phyloP scores from a whole-genome alignment of 2,113 vertebrate genomes.

The Trachemys scripta region DNA sequence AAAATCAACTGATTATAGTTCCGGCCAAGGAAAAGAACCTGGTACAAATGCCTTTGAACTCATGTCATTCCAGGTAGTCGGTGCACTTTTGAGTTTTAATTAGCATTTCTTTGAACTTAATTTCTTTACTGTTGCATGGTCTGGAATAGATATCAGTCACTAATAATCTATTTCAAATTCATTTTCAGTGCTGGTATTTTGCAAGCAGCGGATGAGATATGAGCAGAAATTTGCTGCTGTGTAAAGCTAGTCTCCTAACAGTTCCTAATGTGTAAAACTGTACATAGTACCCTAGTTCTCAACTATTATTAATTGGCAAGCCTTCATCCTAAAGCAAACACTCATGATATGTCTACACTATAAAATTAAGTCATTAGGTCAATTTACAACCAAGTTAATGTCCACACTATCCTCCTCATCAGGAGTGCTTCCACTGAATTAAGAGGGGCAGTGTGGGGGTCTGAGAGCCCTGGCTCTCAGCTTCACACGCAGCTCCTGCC shows the following conservation, averaged over 20 bases:
- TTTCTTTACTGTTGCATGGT: slow-evolving; percentile 61
- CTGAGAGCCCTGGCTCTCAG: too few species aligned
- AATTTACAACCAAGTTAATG: too few species aligned
- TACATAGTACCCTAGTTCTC: not conserved
- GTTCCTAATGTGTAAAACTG: not conserved
- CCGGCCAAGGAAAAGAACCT: slow-evolving; percentile 58
- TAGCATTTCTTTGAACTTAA: slow-evolving; percentile 76
- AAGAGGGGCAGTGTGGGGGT: too few species aligned
- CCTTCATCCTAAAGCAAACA: slow-evolving; percentile 15
- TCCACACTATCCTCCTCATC: too few species aligned
- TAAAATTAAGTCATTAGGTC: too few species aligned
- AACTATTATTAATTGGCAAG: slow-evolving; percentile 34
- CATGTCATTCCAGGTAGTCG: slow-evolving; percentile 49
- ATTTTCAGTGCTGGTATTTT: slow-evolving; percentile 53
- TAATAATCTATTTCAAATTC: slow-evolving; percentile 65
- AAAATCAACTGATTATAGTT: slow-evolving; percentile 73
- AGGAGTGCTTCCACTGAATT: too few species aligned
- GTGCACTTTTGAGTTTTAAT: slow-evolving; percentile 73
- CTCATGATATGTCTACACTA: too few species aligned
- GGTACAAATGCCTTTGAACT: slow-evolving; percentile 75
- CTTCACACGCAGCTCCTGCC: too few species aligned
- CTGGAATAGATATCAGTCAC: slow-evolving; percentile 68
- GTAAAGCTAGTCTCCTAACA: not conserved
- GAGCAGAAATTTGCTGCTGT: slow-evolving; percentile 7
- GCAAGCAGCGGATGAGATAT: slow-evolving; percentile 20